Percentiles rank a stretch among this genome's conserved stretches.
These are phyloP conservation scores for Willowsia nigromaculata DNA, from an alignment of 2,888 invertebrate genomes.

Conservation along the genomic window DNA sequence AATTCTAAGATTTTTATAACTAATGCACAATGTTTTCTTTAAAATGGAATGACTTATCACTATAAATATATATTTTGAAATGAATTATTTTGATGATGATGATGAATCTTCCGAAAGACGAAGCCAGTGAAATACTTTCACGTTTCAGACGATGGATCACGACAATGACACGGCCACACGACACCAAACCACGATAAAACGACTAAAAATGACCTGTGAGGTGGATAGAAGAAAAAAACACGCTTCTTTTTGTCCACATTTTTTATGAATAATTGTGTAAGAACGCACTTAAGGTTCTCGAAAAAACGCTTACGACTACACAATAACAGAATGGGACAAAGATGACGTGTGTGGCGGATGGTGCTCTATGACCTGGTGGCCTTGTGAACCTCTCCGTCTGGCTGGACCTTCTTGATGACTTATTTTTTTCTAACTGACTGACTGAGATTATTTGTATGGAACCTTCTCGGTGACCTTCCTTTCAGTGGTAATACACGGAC, in stretches of 20 bases:
- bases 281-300: constrained; percentile 3
- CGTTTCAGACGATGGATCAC: neutral
- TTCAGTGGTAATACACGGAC: too few species aligned
- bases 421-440: neutral
- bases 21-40: too few species aligned
- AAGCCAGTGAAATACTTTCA: neutral
- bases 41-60: too few species aligned
- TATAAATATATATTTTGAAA: too few species aligned
- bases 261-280: neutral
- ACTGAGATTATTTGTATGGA: neutral
- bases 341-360: neutral
- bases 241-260: constrained; percentile 21
- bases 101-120: neutral
- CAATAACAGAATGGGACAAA: neutral
- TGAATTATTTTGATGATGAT: neutral
- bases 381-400: neutral
- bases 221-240: constrained; percentile 8
- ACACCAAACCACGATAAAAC: neutral
- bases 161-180: neutral
- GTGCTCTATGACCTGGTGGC: neutral
- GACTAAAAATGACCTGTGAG: neutral
- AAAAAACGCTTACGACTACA: neutral
- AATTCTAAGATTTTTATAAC: too few species aligned
- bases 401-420: neutral
- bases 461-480: too few species aligned